phyloP scores from a whole-genome alignment of 1,140 invertebrate species.

The Drosophila sucinea region DNA sequence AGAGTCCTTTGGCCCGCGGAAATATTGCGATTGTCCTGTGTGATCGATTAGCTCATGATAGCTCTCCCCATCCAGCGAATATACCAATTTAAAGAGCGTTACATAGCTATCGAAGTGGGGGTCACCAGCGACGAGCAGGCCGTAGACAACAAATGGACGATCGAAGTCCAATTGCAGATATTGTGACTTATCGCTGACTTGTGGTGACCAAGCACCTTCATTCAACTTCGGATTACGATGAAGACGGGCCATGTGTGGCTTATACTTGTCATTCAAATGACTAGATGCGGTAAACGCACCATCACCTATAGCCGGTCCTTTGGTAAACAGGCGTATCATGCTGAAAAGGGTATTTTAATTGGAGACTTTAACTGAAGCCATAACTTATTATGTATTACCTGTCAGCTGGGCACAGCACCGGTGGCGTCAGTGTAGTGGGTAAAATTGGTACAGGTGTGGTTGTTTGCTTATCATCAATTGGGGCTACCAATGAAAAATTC shows the following conservation, averaged over 20 bases:
- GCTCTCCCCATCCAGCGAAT: conserved; percentile 86
- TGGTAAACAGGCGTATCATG: too few species aligned
- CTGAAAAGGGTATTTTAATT: too few species aligned
- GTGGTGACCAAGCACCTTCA: conserved; percentile 87
- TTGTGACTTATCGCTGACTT: conserved; percentile 84
- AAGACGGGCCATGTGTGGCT: conserved; percentile 84
- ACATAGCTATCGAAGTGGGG: conserved; percentile 88
- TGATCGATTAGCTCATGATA: conserved; percentile 84
- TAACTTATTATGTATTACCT: too few species aligned
- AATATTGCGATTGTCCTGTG: conserved; percentile 84
- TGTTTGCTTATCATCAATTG: too few species aligned
- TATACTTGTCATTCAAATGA: conserved; percentile 82
- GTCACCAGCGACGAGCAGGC: conserved; percentile 88
- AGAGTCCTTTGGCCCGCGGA: conserved; percentile 88
- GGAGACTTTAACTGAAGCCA: too few species aligned
- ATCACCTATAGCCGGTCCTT: conserved; percentile 84
- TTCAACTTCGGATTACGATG: conserved; percentile 36
- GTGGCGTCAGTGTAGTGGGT: too few species aligned
- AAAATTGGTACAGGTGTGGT: too few species aligned
- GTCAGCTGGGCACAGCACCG: too few species aligned
- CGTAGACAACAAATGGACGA: conserved; percentile 87
- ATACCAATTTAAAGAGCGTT: conserved; percentile 88
- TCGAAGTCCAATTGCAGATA: conserved; percentile 89
- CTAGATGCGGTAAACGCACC: conserved; percentile 86
- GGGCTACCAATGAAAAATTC: conserved; percentile 62